Percentiles rank a stretch among this genome's conserved stretches.
Conservation (phyloP, 2,797 vertebrate species). For the Euthynnus affinis region DNA sequence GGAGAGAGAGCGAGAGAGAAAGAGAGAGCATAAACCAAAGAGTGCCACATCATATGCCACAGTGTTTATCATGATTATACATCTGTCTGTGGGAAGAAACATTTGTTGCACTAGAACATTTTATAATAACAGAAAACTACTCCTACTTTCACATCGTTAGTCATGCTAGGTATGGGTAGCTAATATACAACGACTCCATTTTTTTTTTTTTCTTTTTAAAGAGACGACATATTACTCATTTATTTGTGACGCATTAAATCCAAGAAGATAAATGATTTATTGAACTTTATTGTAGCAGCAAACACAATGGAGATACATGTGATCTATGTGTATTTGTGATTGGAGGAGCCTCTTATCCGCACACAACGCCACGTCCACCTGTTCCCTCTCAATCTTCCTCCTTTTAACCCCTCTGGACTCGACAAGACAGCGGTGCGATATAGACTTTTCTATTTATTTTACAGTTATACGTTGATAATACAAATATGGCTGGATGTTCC, state of each 20-base stretch:
- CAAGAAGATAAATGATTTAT: no score
- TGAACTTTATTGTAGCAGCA: no score
- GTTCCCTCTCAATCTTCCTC: constrained; percentile 62
- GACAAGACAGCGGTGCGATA: constrained; percentile 25
- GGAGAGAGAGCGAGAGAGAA: no score
- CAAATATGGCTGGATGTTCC: constrained; percentile 10
- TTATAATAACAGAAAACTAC: not conserved
- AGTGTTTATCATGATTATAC: constrained; percentile 6
- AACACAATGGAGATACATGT: not conserved
- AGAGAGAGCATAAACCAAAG: constrained; percentile 6
- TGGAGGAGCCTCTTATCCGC: constrained; percentile 37
- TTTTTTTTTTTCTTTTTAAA: no score
- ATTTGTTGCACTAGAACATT: not conserved
- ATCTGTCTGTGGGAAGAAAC: not conserved
- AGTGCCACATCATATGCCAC: not conserved
- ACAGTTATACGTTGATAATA: not conserved
- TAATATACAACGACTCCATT: no score
- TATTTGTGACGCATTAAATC: no score
- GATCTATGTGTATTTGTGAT: constrained; percentile 19
- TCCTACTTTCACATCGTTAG: not conserved
- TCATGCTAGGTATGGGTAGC: not conserved
- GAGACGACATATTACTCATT: no score
- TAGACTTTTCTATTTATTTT: constrained; percentile 37
- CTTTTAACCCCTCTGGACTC: constrained; percentile 28
- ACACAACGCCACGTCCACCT: constrained; percentile 65